Evolutionary conservation across 2,113 vertebrate species (phyloP).

Genomic region (Anseranas semipalmata): DNA sequence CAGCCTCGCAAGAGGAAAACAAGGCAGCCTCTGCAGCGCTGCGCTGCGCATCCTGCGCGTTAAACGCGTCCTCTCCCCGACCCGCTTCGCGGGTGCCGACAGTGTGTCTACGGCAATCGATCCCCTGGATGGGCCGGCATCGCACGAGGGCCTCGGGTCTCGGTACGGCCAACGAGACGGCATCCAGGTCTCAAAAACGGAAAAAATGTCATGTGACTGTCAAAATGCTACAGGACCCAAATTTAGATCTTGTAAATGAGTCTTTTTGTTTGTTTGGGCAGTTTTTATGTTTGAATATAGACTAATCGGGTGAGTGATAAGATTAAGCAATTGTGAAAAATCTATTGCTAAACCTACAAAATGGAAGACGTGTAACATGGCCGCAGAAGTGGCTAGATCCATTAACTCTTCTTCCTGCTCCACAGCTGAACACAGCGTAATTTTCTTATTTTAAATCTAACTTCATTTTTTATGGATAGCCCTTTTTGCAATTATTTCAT

Average conservation of each 20-base stretch:
- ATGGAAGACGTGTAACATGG: accelerated
- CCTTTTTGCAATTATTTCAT: neutral
- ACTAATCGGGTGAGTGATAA: neutral
- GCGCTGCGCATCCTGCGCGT: accelerated
- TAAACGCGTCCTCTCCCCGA: neutral
- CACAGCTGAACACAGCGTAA: neutral
- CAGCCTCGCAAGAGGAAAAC: neutral
- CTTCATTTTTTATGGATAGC: neutral
- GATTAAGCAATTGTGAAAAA: neutral
- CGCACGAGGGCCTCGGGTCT: neutral
- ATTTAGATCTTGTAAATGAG: neutral
- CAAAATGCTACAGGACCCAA: neutral
- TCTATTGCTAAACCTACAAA: neutral
- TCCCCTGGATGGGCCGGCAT: accelerated
- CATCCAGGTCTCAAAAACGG: neutral
- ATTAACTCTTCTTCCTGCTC: neutral
- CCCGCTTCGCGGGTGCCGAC: neutral
- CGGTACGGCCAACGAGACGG: accelerated
- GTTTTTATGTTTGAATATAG: neutral
- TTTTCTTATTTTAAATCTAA: neutral
- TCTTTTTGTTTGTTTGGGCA: neutral
- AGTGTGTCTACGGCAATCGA: neutral
- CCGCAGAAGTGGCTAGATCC: neutral
- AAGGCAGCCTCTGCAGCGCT: neutral
- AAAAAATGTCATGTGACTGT: too few species aligned